Evolutionary conservation across 2,113 vertebrate genomes (phyloP).

Genomic region (Scophthalmus maximus): DNA sequence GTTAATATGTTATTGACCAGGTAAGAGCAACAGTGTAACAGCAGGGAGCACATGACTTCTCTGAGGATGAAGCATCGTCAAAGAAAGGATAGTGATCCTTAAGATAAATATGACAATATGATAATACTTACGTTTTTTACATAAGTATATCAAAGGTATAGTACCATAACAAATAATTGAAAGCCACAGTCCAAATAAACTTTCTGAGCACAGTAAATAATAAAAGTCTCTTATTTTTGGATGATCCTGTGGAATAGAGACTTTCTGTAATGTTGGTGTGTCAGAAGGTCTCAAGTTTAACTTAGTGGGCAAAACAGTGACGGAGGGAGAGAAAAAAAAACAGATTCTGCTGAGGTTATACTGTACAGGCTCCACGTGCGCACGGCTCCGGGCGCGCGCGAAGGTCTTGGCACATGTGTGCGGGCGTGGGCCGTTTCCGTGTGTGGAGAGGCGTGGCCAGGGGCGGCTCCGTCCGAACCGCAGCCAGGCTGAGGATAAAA

Average conservation of each 20-base stretch:
- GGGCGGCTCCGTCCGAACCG: slow-evolving; percentile 51
- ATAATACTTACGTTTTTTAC: too few relatives aligned
- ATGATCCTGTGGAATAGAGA: neutral
- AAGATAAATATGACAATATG: too few relatives aligned
- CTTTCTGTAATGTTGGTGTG: neutral
- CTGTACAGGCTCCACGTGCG: neutral
- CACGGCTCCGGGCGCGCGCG: slow-evolving; percentile 13
- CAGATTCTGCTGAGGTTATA: neutral
- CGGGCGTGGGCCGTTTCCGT: slow-evolving; percentile 35
- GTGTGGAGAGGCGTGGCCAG: slow-evolving; percentile 69
- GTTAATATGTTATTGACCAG: slow-evolving; percentile 38
- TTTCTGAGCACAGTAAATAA: neutral
- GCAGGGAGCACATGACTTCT: neutral
- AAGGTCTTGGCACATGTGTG: slow-evolving; percentile 13
- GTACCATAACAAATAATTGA: neutral
- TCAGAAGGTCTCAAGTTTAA: neutral
- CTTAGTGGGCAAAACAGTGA: neutral
- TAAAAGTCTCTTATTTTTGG: too few relatives aligned
- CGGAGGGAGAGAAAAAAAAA: neutral
- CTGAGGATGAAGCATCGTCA: neutral
- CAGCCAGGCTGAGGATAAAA: slow-evolving; percentile 79
- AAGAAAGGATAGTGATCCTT: too few relatives aligned
- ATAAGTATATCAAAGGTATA: too few relatives aligned
- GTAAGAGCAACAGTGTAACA: slow-evolving; percentile 1
- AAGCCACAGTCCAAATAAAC: neutral